Evolutionary conservation across 1,140 invertebrate genomes (phyloP).

Genomic region (Thaumatotibia leucotreta): DNA sequence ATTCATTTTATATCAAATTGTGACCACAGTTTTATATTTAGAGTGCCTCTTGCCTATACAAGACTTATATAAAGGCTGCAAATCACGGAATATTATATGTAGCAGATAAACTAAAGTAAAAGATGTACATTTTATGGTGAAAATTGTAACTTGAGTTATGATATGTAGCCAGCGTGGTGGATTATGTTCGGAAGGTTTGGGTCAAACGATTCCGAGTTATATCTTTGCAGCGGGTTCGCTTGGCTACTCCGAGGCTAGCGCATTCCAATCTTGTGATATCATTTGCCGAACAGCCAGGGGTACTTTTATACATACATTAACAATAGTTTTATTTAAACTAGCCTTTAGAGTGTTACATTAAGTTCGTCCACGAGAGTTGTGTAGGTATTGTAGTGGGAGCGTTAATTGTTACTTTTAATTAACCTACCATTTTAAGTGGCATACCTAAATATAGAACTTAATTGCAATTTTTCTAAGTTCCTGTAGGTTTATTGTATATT

Average conservation of each 20-base stretch:
- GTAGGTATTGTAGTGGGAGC: constrained; percentile 9
- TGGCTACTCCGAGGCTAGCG: constrained; percentile 50
- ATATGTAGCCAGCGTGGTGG: constrained; percentile 56
- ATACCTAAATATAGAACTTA: constrained; percentile 75
- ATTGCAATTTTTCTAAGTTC: constrained; percentile 76
- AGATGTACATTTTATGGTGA: constrained; percentile 72
- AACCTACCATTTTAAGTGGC: constrained; percentile 68
- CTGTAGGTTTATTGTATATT: constrained; percentile 74
- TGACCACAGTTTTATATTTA: constrained; percentile 78
- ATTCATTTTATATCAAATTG: constrained; percentile 72
- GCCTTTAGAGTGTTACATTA: constrained; percentile 47
- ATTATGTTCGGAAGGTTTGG: background rate
- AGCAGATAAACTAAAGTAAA: constrained; percentile 65
- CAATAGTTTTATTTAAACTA: constrained; percentile 54
- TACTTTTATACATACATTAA: constrained; percentile 57
- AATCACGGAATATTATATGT: constrained; percentile 76
- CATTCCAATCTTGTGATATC: constrained; percentile 63
- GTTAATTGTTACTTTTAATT: constrained; percentile 50
- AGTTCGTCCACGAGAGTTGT: constrained; percentile 37
- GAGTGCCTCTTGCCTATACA: constrained; percentile 78
- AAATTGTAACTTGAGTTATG: constrained; percentile 76
- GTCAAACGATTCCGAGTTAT: background rate
- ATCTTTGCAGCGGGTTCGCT: background rate
- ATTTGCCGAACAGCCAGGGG: constrained; percentile 39
- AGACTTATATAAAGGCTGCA: constrained; percentile 78